Base-by-base conservation (phyloP, 2,888 invertebrate species). In the Spialia ferax region DNA sequence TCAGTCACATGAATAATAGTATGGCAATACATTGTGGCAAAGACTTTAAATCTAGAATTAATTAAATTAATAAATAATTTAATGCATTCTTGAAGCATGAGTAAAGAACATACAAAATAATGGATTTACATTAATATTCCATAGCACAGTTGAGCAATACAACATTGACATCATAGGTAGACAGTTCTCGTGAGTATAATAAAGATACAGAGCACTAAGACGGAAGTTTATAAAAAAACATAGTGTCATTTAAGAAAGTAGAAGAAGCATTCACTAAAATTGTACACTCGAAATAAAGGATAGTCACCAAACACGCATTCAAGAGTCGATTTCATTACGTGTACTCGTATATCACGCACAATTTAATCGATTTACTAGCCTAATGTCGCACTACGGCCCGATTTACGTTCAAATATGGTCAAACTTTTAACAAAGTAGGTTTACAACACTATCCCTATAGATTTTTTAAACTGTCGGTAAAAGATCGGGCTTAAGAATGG, bases 1-100 rank as follows among this genome's bases (percentile, higher is more conserved):
- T 78, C 76, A 80, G 76, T 78, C 80, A 75, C 74, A 75, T 76
- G 70, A 72, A 69, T 69, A 55, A 54, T 55, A 69, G 65, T 64
- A 68, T 70, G 63, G 70, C 69, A 59, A 70, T 70, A 70, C 54
- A 68, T 68, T 57, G 68, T 67, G 56, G 71, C 69, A 73, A 75
- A 69, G 70, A 72, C 73, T 54, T 55, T 29, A 60, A n/a, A 23
- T 60, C 66, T 66, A 66, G 59, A 60, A 52, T 54, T 61, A 32
- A 60, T 22, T 29, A 66, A 45, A 45, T 66, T 60, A 22, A 32
- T 61, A 54, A 52, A 50, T 50, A 50, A 50, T 50, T 50, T 50
- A 45, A 15, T 20, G 29, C 3, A 59, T 54, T 20, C 2, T 54
- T 54, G 20, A 60, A 29, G 54, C 18, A 45, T 15, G 54, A 60